These are phyloP conservation scores for Setophaga coronata DNA, from an alignment of 2,113 vertebrate species.

Conservation along the genomic window DNA sequence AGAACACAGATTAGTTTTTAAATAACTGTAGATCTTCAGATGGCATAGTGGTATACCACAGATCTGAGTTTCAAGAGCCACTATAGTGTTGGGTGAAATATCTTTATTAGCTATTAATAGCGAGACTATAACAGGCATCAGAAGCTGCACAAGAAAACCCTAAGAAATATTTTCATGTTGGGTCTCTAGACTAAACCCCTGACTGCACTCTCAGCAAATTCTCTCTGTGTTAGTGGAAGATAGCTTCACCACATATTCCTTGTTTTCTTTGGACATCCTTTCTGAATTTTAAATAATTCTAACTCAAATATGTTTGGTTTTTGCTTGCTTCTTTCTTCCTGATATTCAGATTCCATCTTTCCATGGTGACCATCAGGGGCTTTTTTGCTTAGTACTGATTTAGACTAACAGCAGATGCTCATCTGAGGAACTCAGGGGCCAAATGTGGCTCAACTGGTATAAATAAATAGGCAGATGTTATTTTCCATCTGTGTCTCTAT, in stretches of 20 bases:
- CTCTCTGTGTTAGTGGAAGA: not conserved
- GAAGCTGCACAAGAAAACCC: not conserved
- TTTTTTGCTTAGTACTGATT: not conserved
- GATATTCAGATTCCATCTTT: not conserved
- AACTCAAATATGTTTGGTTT: not conserved
- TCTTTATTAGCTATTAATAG: not conserved
- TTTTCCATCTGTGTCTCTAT: not conserved
- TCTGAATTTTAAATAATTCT: not conserved
- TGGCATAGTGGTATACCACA: not conserved
- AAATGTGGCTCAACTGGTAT: not conserved
- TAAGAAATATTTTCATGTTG: not conserved
- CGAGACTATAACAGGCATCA: not conserved
- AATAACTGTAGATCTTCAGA: not conserved
- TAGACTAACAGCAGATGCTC: not conserved
- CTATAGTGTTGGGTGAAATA: not conserved
- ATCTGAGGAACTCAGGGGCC: not conserved
- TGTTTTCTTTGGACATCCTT: not conserved
- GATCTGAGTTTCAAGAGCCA: not conserved
- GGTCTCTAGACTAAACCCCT: not conserved
- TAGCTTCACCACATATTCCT: not conserved
- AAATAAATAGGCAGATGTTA: not conserved
- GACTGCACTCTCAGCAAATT: conserved; percentile 28
- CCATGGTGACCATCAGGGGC: not conserved
- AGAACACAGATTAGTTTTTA: not conserved
- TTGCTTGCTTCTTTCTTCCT: not conserved